Evolutionary conservation across 2,797 vertebrate species (phyloP).

Genomic region (Melopsittacus undulatus): DNA sequence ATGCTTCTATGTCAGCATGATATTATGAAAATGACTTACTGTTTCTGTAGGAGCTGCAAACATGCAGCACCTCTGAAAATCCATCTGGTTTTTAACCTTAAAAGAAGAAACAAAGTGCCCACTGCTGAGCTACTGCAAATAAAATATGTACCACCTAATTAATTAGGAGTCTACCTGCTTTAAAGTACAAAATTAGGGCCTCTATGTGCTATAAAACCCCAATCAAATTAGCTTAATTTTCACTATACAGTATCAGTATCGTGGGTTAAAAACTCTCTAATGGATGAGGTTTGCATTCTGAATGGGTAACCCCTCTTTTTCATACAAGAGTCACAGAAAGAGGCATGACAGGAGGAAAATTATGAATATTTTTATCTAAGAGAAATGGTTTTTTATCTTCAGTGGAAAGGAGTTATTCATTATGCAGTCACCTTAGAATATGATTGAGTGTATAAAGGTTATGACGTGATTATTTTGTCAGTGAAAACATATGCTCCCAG

Average conservation of each 20-base stretch:
- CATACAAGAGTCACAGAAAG: background rate
- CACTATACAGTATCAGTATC: background rate
- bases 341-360: background rate
- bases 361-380: background rate
- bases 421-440: background rate
- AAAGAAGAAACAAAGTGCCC: background rate
- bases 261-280: background rate
- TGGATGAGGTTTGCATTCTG: background rate
- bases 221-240: background rate
- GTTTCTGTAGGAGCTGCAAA: background rate
- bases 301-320: background rate
- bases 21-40: constrained; percentile 24
- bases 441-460: background rate
- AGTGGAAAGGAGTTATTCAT: background rate
- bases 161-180: background rate
- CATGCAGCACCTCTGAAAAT: background rate
- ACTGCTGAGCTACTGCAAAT: background rate
- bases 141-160: background rate
- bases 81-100: background rate
- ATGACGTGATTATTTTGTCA: background rate
- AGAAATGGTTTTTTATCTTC: background rate
- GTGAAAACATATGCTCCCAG: background rate
- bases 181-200: background rate
- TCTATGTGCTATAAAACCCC: background rate
- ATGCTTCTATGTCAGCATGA: background rate